A percentile compares a stretch with the other conserved stretches of the same genome.
These are phyloP conservation scores for Eulemur macaco DNA, from an alignment of 2,113 vertebrate species.

Conservation along the genomic window DNA sequence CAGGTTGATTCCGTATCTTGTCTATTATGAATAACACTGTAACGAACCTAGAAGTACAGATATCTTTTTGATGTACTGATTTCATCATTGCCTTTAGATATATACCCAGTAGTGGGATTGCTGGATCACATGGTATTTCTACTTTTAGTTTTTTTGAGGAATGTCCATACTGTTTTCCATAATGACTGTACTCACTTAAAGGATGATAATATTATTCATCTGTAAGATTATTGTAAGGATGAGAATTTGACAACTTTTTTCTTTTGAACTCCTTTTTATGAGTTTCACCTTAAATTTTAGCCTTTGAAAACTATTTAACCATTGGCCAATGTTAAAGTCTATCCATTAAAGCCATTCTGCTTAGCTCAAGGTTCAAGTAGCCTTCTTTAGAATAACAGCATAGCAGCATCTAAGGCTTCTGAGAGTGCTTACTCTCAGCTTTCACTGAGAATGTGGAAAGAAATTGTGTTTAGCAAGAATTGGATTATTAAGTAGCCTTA, in stretches of 20 bases:
- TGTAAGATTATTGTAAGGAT: not conserved
- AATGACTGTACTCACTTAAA: not conserved
- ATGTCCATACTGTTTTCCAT: not conserved
- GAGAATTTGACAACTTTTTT: not conserved
- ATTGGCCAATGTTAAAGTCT: conserved; percentile 1
- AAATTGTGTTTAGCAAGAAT: conserved; percentile 81
- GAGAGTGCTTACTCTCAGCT: conserved; percentile 45
- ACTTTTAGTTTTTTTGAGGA: not conserved
- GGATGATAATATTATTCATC: not conserved
- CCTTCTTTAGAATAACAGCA: conserved; percentile 52
- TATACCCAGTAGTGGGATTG: not conserved
- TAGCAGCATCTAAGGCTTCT: conserved; percentile 42
- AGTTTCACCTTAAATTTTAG: conserved; percentile 15
- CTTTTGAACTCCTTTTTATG: conserved; percentile 22
- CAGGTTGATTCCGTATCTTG: not conserved
- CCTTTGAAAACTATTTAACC: conserved; percentile 35
- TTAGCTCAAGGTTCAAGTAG: conserved; percentile 1
- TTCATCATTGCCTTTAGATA: not conserved
- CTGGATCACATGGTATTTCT: not conserved
- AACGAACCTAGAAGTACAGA: not conserved
- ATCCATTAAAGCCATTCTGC: not conserved
- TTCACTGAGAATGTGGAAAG: conserved; percentile 64
- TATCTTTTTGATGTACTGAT: not conserved
- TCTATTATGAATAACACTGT: not conserved
- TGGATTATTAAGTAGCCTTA: conserved; percentile 85